Conservation (phyloP, 2,888 invertebrate species). For the Cancer borealis region DNA sequence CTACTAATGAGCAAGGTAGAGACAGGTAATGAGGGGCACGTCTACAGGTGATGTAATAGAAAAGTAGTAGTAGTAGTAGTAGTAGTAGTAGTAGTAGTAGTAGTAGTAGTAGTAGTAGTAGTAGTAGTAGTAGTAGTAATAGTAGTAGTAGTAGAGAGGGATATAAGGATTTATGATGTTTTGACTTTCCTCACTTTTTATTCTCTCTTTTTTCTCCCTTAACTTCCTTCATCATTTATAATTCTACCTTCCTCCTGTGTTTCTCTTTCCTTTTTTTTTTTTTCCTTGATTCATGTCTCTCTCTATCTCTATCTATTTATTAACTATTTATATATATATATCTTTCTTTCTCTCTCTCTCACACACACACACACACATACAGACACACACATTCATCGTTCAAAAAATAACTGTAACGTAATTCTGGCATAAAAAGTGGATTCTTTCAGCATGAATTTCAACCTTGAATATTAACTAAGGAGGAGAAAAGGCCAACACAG, state of each 20-base stretch:
- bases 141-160: not conserved
- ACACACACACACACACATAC: not conserved
- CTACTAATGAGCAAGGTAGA: not conserved
- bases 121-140: not conserved
- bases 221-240: not conserved
- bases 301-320: constrained; percentile 29
- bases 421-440: not conserved
- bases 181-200: not conserved
- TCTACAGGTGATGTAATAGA: not conserved
- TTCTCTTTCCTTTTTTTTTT: not conserved
- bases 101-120: constrained; percentile 37
- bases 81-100: not conserved
- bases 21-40: not conserved
- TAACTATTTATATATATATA: not conserved
- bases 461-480: not conserved
- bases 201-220: not conserved
- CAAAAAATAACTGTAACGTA: not conserved
- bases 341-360: constrained; percentile 14
- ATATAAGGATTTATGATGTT: not conserved
- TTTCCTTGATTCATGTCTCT: not conserved
- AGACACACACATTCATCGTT: not conserved
- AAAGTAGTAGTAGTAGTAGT: not conserved
- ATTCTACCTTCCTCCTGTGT: not conserved
- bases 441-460: not conserved
- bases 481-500: not conserved